These are phyloP conservation scores for Sandelia bainsii DNA, from an alignment of 2,797 vertebrate species.

Conservation along the genomic window DNA sequence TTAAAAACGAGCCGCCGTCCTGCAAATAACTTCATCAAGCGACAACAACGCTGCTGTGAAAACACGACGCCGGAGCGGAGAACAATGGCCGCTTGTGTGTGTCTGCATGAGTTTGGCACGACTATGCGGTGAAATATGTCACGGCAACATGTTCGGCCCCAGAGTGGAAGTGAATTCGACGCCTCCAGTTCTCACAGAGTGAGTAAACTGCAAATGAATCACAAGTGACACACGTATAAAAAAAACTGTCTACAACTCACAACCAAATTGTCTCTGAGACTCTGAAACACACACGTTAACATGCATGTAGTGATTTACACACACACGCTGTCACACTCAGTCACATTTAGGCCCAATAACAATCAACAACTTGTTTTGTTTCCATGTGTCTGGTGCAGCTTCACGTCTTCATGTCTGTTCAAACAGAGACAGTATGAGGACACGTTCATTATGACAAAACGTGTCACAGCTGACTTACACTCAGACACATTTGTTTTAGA, in stretches of 20 bases:
- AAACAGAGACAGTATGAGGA: background rate
- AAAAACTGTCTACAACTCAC: constrained; percentile 21
- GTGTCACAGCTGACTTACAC: constrained; percentile 18
- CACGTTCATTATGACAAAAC: background rate
- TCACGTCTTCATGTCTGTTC: background rate
- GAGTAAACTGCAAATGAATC: constrained; percentile 73
- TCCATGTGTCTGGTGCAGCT: constrained; percentile 8
- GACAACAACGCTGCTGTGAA: constrained; percentile 35
- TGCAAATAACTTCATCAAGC: constrained; percentile 33
- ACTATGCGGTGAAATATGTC: constrained; percentile 63
- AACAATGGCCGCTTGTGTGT: constrained; percentile 57
- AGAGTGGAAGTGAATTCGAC: constrained; percentile 60
- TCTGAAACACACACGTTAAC: background rate
- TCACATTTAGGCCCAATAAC: constrained; percentile 39
- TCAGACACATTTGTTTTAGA: constrained; percentile 7
- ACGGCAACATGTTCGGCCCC: constrained; percentile 57
- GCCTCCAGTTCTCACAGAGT: constrained; percentile 67
- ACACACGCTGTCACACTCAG: constrained; percentile 14
- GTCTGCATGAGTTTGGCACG: constrained; percentile 45
- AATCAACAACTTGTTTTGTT: constrained; percentile 40
- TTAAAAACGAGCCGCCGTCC: constrained; percentile 1
- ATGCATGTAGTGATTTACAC: background rate
- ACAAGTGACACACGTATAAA: constrained; percentile 39
- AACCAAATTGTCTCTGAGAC: background rate
- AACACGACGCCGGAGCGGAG: background rate